Evolutionary conservation across 2,888 invertebrate genomes (phyloP), one percentile per base, ranked within the genome.

Genomic region (Meloe dianella): DNA sequence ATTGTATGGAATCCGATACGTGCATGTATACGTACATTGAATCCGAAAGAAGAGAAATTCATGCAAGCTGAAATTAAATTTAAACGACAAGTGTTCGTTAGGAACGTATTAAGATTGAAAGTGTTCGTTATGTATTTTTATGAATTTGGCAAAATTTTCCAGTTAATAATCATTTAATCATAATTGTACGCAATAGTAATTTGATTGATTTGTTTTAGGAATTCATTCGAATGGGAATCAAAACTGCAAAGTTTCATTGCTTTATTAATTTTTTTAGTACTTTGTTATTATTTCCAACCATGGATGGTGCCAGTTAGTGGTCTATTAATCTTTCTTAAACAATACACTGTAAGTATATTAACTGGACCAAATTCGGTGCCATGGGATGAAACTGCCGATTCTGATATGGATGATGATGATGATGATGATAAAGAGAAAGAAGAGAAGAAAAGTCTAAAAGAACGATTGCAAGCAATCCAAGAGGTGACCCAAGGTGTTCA

Each of bases 141-240:
- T 69, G 96, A 97, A 82, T 87, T 93, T 67, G 94, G 95, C 10
- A 94, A 95, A 84, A 94, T 95, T 82, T 88, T 98, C 74, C 95
- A 97, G 95, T 95, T 83, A 90, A 93, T 88, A 35, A 14, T 56
- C n/a, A n/a, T n/a, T n/a, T n/a, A n/a, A n/a, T 20, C n/a, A 30
- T 60, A 54, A 27, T 58, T 60, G 20, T n/a, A 47, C 24, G 12
- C 41, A 65, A 7, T 1, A 32, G 2, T 32, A 32, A 1, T 32
- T 8, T 9, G 1, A 10, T 9, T 1, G 32, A 8, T 10, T 1
- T 9, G 67, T 76, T 85, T 9, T 82, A 95, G 95, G 86, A 95
- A 95, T 83, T 97, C 97, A 83, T 96, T 97, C 81, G 95, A 97
- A 84, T 99, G 98, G 98, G 97, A 98, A 80, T 97, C 94, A 6